Base-by-base conservation (phyloP, 2,113 vertebrate genomes). In the Malurus cyaneus region DNA sequence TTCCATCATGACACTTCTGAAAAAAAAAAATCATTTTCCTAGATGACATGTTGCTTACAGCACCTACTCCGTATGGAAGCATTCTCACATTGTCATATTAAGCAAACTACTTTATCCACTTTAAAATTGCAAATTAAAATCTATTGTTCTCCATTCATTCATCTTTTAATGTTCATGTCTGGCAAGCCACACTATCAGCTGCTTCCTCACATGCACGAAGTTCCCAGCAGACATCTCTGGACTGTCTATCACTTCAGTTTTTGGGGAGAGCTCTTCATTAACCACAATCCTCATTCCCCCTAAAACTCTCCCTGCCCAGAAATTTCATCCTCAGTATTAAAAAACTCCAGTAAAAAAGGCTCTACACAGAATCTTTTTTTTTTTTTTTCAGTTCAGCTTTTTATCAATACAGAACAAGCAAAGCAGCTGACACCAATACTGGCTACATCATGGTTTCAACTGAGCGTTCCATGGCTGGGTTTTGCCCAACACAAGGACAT, bases 391-490 rank as follows among this genome's bases (percentile, higher is more conserved):
- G n/a, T 46, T 70, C 46, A 34, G 3, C 34, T 50, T 81, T 87
- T 44, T 24, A 36, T 66, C 67, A 44, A 28, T 39, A 69, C 0
- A 72, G 74, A 79, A 52, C 21, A 82, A 72, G 0, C 46, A 54
- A 53, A 80, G 44, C 18, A 71, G 64, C 28, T 74, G 67, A 78
- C 14, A 29, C 10, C 56, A 42, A 34, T 11, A 29, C 8, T 6
- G 26, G 44, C 74, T 65, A 87, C 0, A 0, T 77, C 54, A 70
- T 7, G n/a, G 72, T 32, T 80, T 72, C 47, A 59, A 25, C 0
- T 26, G 20, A 73, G 39, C 3, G 14, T 34, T 79, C 81, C 72
- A 25, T 3, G 4, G 44, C 31, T 0, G 1, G 49, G 18, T 74
- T 49, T 50, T 70, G 26, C 34, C 1, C 1, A 62, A 79, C 49